Base-by-base conservation (phyloP, 2,888 invertebrate species). In the Phoenoteleia sp. region DNA sequence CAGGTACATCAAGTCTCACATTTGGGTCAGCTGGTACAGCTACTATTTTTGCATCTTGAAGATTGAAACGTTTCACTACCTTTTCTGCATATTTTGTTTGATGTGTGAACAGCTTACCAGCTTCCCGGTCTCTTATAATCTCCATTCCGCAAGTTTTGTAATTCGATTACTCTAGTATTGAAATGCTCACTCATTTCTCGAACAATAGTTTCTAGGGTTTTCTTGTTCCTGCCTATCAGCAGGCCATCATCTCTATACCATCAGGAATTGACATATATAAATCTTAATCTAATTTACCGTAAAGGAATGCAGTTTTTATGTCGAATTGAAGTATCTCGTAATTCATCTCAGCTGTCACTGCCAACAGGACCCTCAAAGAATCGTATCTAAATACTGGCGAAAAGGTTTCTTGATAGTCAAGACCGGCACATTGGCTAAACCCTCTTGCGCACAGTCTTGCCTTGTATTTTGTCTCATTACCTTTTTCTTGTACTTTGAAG, bases 251-350 rank as follows among this genome's bases (percentile, higher is more conserved):
- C 19, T 25, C 2, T 7, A 66, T 17, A 15, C 56, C 76, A 3
- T 76, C 76, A 3, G 71, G 71, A 5, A 71, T 17, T 0, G 42
- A 39, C 75, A 62, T 81, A 72, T 42, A 76, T 36, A 66, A 56
- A 4, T 80, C 19, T 21, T 72, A 66, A 1, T 64, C 33, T n/a
- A 74, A 15, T 11, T 54, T 54, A 19, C 80, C 72, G n/a, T 74
- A 66, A 1, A 66, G 42, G 21, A 81, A 81, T 25, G 80, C 74
- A 11, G 72, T 74, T 19, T 72, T 54, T 0, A 81, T 49, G 15
- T 81, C 80, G 17, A 81, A 80, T 23, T 72, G 72, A 0, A 29
- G 0, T 21, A 80, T 25, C 9, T 80, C 72, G 2, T 52, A 54
- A 17, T 71, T 33, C 62, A 15, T 11, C 2, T 39, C 2, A 0